Evolutionary conservation across 2,113 vertebrate genomes (phyloP).

Genomic region (Columbina picui): DNA sequence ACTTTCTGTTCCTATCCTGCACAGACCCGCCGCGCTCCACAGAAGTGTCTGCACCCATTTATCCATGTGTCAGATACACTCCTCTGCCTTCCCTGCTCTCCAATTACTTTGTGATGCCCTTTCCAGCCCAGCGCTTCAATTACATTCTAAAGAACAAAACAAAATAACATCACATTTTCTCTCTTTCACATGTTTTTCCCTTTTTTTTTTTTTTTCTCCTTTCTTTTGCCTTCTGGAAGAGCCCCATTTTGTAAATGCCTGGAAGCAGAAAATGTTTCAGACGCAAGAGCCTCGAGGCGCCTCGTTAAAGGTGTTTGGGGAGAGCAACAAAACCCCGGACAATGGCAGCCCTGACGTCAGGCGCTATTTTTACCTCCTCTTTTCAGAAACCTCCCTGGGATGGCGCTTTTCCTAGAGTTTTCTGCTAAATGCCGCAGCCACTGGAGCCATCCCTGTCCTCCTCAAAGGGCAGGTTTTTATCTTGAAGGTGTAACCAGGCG

Average conservation of each 20-base stretch:
- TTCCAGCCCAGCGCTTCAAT: not conserved
- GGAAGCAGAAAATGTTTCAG: constrained; percentile 32
- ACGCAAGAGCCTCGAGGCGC: not conserved
- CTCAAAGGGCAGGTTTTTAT: constrained; percentile 27
- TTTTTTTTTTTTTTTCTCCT: not conserved
- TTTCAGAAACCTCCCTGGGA: constrained; percentile 29
- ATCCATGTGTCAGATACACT: not conserved
- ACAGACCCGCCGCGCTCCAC: fast-evolving
- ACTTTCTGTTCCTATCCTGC: not conserved
- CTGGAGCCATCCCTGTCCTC: constrained; percentile 21
- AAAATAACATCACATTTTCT: constrained; percentile 18
- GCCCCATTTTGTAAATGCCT: constrained; percentile 37
- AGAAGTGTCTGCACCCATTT: not conserved
- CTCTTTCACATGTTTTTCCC: not conserved
- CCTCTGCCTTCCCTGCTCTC: not conserved
- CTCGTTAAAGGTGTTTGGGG: not conserved
- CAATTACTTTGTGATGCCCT: not conserved
- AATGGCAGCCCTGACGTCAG: constrained; percentile 19
- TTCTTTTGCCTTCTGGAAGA: not conserved
- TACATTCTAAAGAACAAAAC: not conserved
- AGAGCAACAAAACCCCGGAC: not conserved
- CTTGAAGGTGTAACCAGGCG: constrained; percentile 2
- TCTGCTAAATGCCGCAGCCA: not conserved
- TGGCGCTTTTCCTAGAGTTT: constrained; percentile 39
- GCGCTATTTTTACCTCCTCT: constrained; percentile 60